These are phyloP conservation scores for Xerus rutilus DNA, from an alignment of 2,797 vertebrate genomes.

Conservation along the genomic window DNA sequence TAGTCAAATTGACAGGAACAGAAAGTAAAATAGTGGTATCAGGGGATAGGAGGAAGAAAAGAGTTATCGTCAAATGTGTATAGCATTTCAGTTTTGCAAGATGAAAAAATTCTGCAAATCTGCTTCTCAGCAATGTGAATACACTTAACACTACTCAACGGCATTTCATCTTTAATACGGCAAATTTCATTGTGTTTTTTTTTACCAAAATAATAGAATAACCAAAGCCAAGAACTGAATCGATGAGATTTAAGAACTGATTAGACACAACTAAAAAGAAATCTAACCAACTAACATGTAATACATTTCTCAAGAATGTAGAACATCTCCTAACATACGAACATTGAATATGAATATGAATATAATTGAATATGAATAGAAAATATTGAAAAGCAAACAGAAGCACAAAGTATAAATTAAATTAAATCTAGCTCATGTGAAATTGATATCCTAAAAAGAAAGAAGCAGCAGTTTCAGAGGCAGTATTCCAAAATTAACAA, in stretches of 20 bases:
- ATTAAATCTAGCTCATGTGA: background rate
- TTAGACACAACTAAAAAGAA: background rate
- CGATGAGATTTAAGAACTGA: background rate
- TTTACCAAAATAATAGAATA: slow-evolving; percentile 3
- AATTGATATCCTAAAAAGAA: background rate
- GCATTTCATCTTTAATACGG: background rate
- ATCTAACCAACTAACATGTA: background rate
- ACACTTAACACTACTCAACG: background rate
- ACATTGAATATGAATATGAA: no score
- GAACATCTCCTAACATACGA: background rate
- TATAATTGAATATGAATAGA: background rate
- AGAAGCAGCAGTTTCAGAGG: background rate
- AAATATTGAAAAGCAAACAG: background rate
- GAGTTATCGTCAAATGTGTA: background rate
- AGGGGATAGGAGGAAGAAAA: background rate
- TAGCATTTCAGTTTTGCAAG: background rate
- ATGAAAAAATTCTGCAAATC: background rate
- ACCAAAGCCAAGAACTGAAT: background rate
- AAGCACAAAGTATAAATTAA: background rate
- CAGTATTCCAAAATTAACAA: background rate
- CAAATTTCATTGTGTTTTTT: background rate
- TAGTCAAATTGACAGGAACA: background rate
- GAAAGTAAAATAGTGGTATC: background rate
- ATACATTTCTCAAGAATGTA: background rate
- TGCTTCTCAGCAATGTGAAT: background rate